phyloP scores from a whole-genome alignment of 2,888 invertebrate genomes.

The Tiphia femorata region DNA sequence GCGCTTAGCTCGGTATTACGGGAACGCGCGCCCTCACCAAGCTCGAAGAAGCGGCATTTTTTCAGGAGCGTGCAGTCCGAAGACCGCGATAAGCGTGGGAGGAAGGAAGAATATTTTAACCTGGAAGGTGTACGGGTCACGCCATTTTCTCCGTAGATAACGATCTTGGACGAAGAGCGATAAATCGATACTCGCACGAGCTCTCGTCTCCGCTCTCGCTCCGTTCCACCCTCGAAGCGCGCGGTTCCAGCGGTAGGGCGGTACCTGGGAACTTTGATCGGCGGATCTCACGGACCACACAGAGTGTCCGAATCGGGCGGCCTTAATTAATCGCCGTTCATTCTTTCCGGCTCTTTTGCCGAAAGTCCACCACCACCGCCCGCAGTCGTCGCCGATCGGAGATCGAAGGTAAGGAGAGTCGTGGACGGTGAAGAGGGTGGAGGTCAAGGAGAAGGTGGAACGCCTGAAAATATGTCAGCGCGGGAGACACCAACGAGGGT shows the following conservation, averaged over 20 bases:
- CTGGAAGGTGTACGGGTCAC: no score
- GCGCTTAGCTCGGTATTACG: no score
- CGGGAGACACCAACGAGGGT: neutral
- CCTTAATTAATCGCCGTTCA: conserved; percentile 50
- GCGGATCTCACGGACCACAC: conserved; percentile 37
- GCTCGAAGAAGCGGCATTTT: no score
- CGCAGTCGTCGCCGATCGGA: conserved; percentile 30
- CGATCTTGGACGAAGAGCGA: neutral
- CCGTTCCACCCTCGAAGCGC: no score
- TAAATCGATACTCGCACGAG: neutral
- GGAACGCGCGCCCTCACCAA: no score
- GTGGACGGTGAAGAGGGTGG: neutral
- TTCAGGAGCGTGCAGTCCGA: no score
- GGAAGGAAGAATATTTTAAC: no score
- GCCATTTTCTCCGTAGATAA: no score
- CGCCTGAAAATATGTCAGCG: neutral
- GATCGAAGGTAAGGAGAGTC: neutral
- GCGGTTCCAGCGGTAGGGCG: no score
- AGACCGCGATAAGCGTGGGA: no score
- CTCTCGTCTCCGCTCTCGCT: no score
- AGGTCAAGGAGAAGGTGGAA: neutral
- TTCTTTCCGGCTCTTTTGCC: conserved; percentile 35
- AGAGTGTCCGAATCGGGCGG: conserved; percentile 35
- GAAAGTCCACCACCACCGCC: conserved; percentile 12
- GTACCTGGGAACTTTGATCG: no score